These are phyloP conservation scores for Capreolus pygargus DNA, from an alignment of 2,113 vertebrate genomes.

Conservation along the genomic window DNA sequence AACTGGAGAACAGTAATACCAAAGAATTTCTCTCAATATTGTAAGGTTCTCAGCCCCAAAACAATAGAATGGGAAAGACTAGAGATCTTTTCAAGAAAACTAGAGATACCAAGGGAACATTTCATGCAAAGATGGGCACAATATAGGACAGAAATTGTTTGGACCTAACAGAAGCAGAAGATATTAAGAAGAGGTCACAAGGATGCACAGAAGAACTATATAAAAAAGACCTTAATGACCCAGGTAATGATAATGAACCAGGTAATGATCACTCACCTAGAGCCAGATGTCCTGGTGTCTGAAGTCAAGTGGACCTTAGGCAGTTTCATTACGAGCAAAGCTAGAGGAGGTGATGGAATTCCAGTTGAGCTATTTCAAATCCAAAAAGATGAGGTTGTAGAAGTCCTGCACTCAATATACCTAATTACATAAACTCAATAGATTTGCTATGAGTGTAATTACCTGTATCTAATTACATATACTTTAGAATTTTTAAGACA, in stretches of 20 bases:
- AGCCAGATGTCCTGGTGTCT: background rate
- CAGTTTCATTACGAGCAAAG: background rate
- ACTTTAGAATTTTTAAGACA: background rate
- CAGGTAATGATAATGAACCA: background rate
- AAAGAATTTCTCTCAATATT: background rate
- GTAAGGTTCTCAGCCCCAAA: background rate
- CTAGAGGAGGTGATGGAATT: background rate
- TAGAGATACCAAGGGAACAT: background rate
- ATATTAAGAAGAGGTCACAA: background rate
- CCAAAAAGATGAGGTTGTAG: background rate
- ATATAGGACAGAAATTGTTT: background rate
- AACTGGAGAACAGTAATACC: background rate
- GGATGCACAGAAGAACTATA: background rate
- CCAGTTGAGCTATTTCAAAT: background rate
- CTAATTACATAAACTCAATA: background rate
- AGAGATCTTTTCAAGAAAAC: background rate
- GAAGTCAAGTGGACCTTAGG: background rate
- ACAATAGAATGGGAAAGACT: background rate
- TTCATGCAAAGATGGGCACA: background rate
- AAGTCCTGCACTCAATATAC: background rate
- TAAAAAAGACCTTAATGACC: background rate
- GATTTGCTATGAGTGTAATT: background rate
- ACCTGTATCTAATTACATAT: background rate
- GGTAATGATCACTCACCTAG: background rate
- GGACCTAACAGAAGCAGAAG: background rate